Conservation (phyloP, 2,113 vertebrate genomes). For the Calyptomena viridis region DNA sequence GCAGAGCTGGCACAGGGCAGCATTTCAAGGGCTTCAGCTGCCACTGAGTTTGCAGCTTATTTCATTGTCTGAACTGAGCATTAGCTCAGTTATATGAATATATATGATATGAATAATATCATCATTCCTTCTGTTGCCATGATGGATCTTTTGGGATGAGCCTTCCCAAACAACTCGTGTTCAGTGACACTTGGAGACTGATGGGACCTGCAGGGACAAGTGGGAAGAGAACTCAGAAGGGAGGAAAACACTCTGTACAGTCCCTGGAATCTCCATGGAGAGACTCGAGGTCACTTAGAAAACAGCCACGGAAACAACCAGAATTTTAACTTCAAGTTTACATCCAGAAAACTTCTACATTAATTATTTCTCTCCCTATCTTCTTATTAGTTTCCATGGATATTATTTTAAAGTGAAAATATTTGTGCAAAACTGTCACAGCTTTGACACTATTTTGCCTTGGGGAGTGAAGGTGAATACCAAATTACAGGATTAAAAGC, state of each 20-base stretch:
- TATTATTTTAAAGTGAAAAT: neutral
- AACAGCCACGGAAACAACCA: neutral
- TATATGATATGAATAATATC: too few species aligned
- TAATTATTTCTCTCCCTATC: fast-evolving
- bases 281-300: neutral
- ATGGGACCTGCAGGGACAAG: neutral
- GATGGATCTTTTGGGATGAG: neutral
- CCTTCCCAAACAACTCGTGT: neutral
- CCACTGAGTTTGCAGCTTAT: neutral
- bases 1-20: neutral
- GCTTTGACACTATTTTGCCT: neutral
- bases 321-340: too few species aligned
- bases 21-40: neutral
- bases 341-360: neutral
- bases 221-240: neutral
- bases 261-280: neutral
- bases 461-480: neutral
- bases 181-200: neutral
- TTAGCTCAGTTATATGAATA: too few species aligned
- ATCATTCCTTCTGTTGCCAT: fast-evolving
- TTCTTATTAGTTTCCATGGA: neutral
- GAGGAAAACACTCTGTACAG: fast-evolving
- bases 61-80: neutral
- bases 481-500: slow-evolving; percentile 8
- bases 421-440: neutral